Percentiles rank a stretch among this genome's conserved stretches.
phyloP scores from a whole-genome alignment of 2,113 vertebrate species.

The Aix galericulata region DNA sequence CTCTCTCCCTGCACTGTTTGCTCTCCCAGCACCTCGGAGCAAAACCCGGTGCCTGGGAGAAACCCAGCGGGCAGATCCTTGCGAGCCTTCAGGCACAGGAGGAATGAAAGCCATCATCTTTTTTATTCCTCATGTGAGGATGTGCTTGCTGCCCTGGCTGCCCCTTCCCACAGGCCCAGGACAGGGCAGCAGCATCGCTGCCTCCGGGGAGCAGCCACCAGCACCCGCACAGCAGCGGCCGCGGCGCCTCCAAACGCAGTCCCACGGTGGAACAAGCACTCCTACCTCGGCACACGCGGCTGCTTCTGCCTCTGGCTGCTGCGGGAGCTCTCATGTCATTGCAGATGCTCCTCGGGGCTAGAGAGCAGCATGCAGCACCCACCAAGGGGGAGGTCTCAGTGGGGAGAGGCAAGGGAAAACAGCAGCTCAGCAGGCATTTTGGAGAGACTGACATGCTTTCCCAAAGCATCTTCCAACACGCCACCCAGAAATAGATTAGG shows the following conservation, averaged over 20 bases:
- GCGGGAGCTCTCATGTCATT: not conserved
- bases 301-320: constrained; percentile 13
- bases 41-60: not conserved
- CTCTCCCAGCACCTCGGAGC: not conserved
- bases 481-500: not conserved
- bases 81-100: not conserved
- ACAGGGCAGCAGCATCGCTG: not conserved
- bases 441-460: not conserved
- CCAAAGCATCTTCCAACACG: not conserved
- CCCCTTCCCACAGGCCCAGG: not conserved
- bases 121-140: no score
- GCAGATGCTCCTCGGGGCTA: not conserved
- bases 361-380: not conserved
- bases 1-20: not conserved
- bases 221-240: not conserved
- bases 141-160: not conserved
- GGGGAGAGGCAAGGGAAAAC: not conserved
- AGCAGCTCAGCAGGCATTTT: not conserved
- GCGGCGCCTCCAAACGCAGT: not conserved
- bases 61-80: not conserved
- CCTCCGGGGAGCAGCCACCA: not conserved
- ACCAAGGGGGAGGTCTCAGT: not conserved
- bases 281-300: not conserved
- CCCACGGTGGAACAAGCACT: not conserved
- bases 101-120: not conserved